Evolutionary conservation across 1,140 invertebrate species (phyloP), one percentile per base, ranked within the genome.

Genomic region (Trichonephila clavipes): DNA sequence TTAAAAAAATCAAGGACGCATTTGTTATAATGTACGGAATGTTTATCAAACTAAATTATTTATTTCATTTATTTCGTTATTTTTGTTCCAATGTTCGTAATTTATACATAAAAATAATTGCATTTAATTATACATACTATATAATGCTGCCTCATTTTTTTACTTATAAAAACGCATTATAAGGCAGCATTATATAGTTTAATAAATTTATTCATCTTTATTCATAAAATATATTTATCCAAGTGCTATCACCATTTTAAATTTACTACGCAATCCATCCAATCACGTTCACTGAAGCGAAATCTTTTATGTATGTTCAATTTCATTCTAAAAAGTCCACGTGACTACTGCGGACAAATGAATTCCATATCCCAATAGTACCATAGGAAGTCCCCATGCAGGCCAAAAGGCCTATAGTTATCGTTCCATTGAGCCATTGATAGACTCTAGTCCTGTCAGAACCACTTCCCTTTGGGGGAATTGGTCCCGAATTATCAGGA

Each of bases 401-500:
- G 28, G 61, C 61, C n/a, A 87, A 87, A 87, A 64, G 85, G 28
- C 24, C 85, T 19, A 64, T 64, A 44, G 58, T 87, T 62, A 87
- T 87, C 85, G 85, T n/a, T 87, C 40, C 85, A 87, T 87, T 87
- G 85, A 34, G 59, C 85, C 19, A 19, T 34, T 34, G 51, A 51
- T 51, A 34, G 61, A 59, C 24, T 59, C 16, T 87, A 18, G 28
- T 59, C 28, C 88, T 90, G 88, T 90, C 88, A 90, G 58, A 90
- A 81, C 61, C 88, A 90, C 28, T 59, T 21, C 40, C 21, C 72
- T 14, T 34, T 34, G 28, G 69, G 69, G 24, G 69, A 90, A 40
- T 88, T 51, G 64, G 64, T 40, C 10, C 72, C 69, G 61, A 90
- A 82, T 90, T 81, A 90, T 90, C 88, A 59, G 34, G 14, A 18